Evolutionary conservation across 2,888 invertebrate genomes (phyloP), one percentile per base, ranked within the genome.

Genomic region (Plemyria rubiginata): DNA sequence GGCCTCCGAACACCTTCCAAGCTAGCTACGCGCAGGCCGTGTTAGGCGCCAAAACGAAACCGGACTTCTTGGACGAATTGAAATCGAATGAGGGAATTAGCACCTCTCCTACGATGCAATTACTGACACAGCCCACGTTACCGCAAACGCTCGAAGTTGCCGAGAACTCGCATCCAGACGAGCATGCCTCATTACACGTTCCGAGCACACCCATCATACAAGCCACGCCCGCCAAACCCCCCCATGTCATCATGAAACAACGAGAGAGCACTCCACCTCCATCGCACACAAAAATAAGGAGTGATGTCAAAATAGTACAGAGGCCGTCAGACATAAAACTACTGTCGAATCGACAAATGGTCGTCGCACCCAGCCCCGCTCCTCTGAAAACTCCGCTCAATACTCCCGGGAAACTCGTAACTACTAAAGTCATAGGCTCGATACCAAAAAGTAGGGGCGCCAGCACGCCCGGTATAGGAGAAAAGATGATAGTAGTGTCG

Each of bases 401-500:
- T 66, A 76, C 87, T 5, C 76, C 86, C 40, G 78, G 82, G 4
- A 93, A 92, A 79, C 76, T 92, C 3, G 85, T 92, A 11, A 82
- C 92, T 0, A 91, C 92, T 9, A 93, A 93, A 83, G 86, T 92
- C 4, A 86, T 91, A 56, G 82, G 91, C 13, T 85, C 91, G 1
- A 67, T 85, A 64, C 84, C 85, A n/a, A 91, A 87, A 71, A 57
- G 78, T 11, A 82, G 85, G 54, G 66, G 79, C 4, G 65, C 78
- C 7, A 77, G 68, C 54, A 73, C 84, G 8, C 84, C 85, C 1
- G 67, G 78, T 3, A 67, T 80, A 63, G 69, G 84, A 12, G 92
- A 93, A 16, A 93, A 92, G 77, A 87, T 93, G 85, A 88, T 93
- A 32, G 88, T 93, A 1, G 92, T 93, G 5, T 90, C 93, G 0